phyloP scores from a whole-genome alignment of 1,140 invertebrate species.

The Papilio polytes region DNA sequence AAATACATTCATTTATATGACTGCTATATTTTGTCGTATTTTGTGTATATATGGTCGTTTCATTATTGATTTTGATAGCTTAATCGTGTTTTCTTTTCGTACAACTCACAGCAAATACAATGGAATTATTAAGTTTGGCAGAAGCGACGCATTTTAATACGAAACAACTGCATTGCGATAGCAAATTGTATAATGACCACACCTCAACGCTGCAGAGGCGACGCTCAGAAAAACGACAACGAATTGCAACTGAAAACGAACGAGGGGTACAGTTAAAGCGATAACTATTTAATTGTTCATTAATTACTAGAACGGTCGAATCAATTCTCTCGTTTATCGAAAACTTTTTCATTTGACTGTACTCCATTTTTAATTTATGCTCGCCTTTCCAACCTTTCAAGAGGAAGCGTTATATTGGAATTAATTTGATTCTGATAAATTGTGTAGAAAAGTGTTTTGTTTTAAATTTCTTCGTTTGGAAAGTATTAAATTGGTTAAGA shows the following conservation, averaged over 20 bases:
- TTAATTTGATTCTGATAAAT: background rate
- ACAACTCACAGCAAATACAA: background rate
- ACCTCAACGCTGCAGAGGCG: conserved; percentile 10
- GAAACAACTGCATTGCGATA: conserved; percentile 27
- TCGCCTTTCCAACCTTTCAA: background rate
- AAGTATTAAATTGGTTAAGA: background rate
- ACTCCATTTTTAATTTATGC: conserved; percentile 17
- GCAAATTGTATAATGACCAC: conserved; percentile 23
- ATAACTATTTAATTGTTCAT: conserved; percentile 30
- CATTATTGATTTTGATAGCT: background rate
- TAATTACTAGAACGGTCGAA: conserved; percentile 23
- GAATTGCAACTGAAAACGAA: conserved; percentile 25
- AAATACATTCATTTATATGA: background rate
- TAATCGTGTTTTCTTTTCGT: background rate
- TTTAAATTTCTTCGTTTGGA: background rate
- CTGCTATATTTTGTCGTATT: too few species aligned
- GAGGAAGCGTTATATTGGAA: background rate
- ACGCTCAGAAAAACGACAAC: conserved; percentile 7
- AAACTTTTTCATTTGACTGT: conserved; percentile 22
- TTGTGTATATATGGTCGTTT: too few species aligned
- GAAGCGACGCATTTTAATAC: conserved; percentile 8
- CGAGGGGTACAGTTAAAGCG: conserved; percentile 26
- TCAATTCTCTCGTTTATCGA: conserved; percentile 21
- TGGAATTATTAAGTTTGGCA: conserved; percentile 6
- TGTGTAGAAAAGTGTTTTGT: background rate